These are phyloP conservation scores for Cathartes aura DNA, from an alignment of 2,113 vertebrate genomes.

Conservation along the genomic window DNA sequence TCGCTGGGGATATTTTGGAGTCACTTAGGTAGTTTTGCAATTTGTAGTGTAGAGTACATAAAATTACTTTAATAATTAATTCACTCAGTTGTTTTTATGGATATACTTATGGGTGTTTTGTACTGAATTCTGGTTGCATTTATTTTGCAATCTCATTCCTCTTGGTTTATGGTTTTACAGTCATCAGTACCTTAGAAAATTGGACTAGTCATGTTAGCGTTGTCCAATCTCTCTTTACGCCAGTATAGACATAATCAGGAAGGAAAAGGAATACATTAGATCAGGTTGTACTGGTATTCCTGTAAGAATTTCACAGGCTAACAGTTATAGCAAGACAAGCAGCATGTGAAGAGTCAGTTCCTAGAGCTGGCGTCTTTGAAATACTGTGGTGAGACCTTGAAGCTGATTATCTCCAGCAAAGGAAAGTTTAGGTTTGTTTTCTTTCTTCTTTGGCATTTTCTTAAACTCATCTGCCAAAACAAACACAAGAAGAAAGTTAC, in stretches of 20 bases:
- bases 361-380: background rate
- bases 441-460: background rate
- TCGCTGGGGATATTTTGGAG: background rate
- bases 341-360: background rate
- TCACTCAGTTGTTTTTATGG: background rate
- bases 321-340: background rate
- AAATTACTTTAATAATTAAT: conserved; percentile 8
- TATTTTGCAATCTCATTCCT: background rate
- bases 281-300: background rate
- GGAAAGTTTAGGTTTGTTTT: background rate
- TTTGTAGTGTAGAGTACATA: background rate
- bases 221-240: background rate
- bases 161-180: background rate
- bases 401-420: background rate
- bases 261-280: background rate
- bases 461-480: background rate
- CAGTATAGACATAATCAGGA: background rate
- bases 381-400: background rate
- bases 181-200: background rate
- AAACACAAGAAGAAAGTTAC: background rate
- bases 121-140: background rate
- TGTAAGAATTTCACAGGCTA: background rate
- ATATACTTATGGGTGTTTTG: background rate
- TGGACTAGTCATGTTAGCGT: fast-evolving
- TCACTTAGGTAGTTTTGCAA: background rate